Evolutionary conservation across 1,140 invertebrate species (phyloP), one percentile per base, ranked within the genome.

Genomic region (Leptinotarsa defecta): DNA sequence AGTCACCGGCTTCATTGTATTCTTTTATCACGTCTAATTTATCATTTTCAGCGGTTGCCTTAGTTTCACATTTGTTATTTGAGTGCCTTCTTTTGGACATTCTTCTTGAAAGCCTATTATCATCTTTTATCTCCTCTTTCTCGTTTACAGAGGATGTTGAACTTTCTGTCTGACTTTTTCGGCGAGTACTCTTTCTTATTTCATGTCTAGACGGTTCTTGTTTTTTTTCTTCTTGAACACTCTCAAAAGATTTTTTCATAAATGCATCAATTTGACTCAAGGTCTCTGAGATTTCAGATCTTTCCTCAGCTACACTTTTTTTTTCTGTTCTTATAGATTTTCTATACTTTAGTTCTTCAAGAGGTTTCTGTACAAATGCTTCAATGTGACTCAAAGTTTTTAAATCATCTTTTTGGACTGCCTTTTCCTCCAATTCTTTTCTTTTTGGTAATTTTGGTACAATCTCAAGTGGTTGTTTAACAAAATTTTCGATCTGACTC

Each of bases 251-350:
- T 65, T 73, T 49, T n/a, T 34, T 62, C 4, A 71, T 17, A 61
- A 71, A 71, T 65, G 61, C 63, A 67, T 64, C 61, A n/a, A 73
- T 73, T 65, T 73, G 62, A 19, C 71, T 73, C 48, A 73, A 73
- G 8, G 70, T 71, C 19, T 71, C 70, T 19, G 34, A 19, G 17
- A 19, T 27, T 15, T 34, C 20, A 62, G 61, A 13, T 15, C 19
- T 19, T 22, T 61, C 27, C 24, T 72, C 22, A 43, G 43, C 20
- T 65, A 15, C 22, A n/a, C 6, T 19, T 43, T 48, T 43, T 67
- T 17, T 62, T 48, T 70, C 34, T 34, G 15, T 20, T 49, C 19
- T 48, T 48, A 8, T 70, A 19, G 68, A 20, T n/a, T 49, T 52
- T 49, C 13, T 72, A 8, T 49, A 48, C 19, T 27, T 20, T 6